These are phyloP conservation scores for Zygothrica quintamaculata DNA, from an alignment of 2,888 invertebrate genomes.

Conservation along the genomic window DNA sequence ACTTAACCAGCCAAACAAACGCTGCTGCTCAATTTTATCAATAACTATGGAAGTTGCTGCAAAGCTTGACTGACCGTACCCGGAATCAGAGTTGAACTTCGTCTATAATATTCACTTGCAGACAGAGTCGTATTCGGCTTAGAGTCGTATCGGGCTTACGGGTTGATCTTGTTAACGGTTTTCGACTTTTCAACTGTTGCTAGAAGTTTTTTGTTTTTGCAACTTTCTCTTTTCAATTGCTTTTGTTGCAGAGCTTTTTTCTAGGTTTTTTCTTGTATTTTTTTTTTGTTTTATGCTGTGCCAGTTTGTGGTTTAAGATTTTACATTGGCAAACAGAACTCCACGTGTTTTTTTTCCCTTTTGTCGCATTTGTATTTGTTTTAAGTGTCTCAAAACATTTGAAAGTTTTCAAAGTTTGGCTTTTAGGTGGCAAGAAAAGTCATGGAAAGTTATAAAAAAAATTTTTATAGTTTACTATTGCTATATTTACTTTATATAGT, in stretches of 20 bases:
- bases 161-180: slow-evolving; percentile 50
- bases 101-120: not conserved
- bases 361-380: slow-evolving; percentile 3
- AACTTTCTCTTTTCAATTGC: slow-evolving; percentile 79
- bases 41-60: slow-evolving; percentile 20
- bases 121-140: not conserved
- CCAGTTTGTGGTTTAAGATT: slow-evolving; percentile 30
- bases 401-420: not conserved
- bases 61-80: slow-evolving; percentile 16
- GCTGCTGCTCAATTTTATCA: slow-evolving; percentile 35
- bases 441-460: too few relatives aligned
- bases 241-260: slow-evolving; percentile 30
- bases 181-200: slow-evolving; percentile 64
- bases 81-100: slow-evolving; percentile 5
- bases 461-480: too few relatives aligned
- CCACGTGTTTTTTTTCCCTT: slow-evolving; percentile 2
- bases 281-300: slow-evolving; percentile 30
- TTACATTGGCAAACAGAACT: slow-evolving; percentile 13
- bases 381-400: not conserved
- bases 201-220: slow-evolving; percentile 62
- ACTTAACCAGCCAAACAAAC: slow-evolving; percentile 33
- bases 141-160: slow-evolving; percentile 13
- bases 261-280: slow-evolving; percentile 23
- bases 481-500: too few relatives aligned
- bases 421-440: too few relatives aligned